Base-by-base conservation (phyloP, 2,113 vertebrate genomes). In the Hipposideros armiger region DNA sequence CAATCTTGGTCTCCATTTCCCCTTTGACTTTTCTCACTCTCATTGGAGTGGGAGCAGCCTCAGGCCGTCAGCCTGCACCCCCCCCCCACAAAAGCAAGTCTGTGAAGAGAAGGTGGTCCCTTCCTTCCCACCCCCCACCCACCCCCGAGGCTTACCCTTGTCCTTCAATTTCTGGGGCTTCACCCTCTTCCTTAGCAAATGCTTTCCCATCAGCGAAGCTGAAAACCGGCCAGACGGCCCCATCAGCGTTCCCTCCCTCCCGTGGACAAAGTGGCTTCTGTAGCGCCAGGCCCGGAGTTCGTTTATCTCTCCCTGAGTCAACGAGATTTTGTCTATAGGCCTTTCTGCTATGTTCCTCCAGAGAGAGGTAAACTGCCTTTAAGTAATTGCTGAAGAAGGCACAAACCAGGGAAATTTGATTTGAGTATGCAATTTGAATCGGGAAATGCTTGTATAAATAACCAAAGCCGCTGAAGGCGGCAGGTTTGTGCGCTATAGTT, bases 311-410 rank as follows among this genome's bases (percentile, higher is more conserved):
- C 66, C 92, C 88, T 89, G 91, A 97, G 90, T 86, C 92, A 87
- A 86, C 2, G 40, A 94, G 94, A 97, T 93, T 97, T 94, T 96
- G 94, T 92, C 95, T 74, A 26, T 86, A 69, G 96, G 85, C 88
- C 94, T 92, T 96, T 91, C 81, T 91, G 85, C 92, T 90, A 40
- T 87, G 91, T 95, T 92, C 84, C 97, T 97, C 97, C 90, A 92
- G 97, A 97, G 97, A 96, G 91, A 94, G 84, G 94, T 95, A 97
- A 97, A 95, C 93, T 96, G 96, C 96, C 92, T 92, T 78, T 96
- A 96, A 98, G 96, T 97, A 97, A 98, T 93, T 96, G 95, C 97
- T 97, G 97, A 96, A 97, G 97, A 90, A 96, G 95, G 97, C 96
- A 95, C 97, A 95, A 97, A 93, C 90, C 91, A 96, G 97, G 94